phyloP scores from a whole-genome alignment of 1,140 invertebrate genomes.

The Nautilus pompilius region DNA sequence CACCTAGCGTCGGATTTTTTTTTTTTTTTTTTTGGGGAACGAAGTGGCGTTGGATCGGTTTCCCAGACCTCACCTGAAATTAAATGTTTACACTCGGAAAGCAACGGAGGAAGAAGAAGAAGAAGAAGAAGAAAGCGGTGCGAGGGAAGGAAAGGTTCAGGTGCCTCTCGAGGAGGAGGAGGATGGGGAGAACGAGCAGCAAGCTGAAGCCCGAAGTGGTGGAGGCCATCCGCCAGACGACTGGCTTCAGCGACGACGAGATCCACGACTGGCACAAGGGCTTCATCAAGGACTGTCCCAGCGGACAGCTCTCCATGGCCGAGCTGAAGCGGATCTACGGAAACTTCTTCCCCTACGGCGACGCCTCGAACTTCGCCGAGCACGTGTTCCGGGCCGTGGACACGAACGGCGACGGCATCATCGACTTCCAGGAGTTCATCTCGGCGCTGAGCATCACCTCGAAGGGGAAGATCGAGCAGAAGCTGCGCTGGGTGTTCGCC shows the following conservation, averaged over 20 bases:
- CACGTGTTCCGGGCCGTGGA: slow-evolving; percentile 98
- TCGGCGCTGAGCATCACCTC: slow-evolving; percentile 94
- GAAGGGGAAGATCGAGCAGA: slow-evolving; percentile 93
- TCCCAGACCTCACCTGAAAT: too few relatives aligned
- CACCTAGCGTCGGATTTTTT: too few relatives aligned
- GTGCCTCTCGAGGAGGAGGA: background rate
- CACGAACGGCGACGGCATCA: slow-evolving; percentile 94
- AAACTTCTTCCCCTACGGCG: slow-evolving; percentile 98
- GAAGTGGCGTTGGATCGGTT: too few relatives aligned
- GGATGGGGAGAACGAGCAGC: slow-evolving; percentile 97
- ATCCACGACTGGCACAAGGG: slow-evolving; percentile 99
- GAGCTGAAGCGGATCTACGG: slow-evolving; percentile 99
- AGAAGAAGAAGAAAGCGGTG: background rate
- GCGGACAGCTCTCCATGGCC: slow-evolving; percentile 90
- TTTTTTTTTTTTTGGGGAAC: too few relatives aligned
- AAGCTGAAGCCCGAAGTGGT: slow-evolving; percentile 96
- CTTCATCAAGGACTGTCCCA: slow-evolving; percentile 95
- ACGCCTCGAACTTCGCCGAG: slow-evolving; percentile 98
- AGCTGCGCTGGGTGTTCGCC: slow-evolving; percentile 93
- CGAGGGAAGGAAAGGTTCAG: background rate
- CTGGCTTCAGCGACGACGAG: slow-evolving; percentile 97
- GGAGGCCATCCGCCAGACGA: slow-evolving; percentile 91
- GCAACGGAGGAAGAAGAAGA: background rate
- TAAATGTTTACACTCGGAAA: too few relatives aligned
- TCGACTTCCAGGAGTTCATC: slow-evolving; percentile 96